phyloP scores from a whole-genome alignment of 2,797 vertebrate genomes.

The Psittacula derbiana region DNA sequence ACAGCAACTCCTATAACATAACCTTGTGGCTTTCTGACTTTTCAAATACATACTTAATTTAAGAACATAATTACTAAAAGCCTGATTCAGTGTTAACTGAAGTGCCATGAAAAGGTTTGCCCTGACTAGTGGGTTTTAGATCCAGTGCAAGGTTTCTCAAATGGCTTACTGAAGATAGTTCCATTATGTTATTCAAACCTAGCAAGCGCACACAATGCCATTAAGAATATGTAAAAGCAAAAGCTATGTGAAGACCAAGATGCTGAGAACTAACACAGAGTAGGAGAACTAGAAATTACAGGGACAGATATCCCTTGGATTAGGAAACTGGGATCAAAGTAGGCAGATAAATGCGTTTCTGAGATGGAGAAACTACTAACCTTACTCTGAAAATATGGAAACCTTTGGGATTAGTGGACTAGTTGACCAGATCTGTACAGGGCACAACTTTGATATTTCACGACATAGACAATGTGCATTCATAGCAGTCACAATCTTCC shows the following conservation, averaged over 20 bases:
- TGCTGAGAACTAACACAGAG: not conserved
- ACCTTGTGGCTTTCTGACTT: not conserved
- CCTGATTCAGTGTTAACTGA: not conserved
- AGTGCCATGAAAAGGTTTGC: not conserved
- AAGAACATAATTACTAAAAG: not conserved
- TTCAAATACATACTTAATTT: not conserved
- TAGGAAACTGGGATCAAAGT: not conserved
- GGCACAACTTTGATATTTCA: not conserved
- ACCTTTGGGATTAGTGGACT: not conserved
- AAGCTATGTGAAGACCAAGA: not conserved
- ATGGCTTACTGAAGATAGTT: not conserved
- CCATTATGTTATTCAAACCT: not conserved
- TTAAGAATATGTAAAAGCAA: not conserved
- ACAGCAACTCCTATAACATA: not conserved
- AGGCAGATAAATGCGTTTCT: not conserved
- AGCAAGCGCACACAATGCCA: not conserved
- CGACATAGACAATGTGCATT: accelerated
- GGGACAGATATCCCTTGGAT: not conserved
- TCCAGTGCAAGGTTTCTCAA: not conserved
- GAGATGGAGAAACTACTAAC: not conserved
- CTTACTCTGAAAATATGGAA: not conserved
- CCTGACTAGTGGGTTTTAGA: not conserved
- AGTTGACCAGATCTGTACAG: not conserved
- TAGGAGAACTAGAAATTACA: not conserved
- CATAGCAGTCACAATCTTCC: not conserved